Evolutionary conservation across 2,888 invertebrate genomes (phyloP), one percentile per base, ranked within the genome.

Genomic region (Sphinx pinastri): DNA sequence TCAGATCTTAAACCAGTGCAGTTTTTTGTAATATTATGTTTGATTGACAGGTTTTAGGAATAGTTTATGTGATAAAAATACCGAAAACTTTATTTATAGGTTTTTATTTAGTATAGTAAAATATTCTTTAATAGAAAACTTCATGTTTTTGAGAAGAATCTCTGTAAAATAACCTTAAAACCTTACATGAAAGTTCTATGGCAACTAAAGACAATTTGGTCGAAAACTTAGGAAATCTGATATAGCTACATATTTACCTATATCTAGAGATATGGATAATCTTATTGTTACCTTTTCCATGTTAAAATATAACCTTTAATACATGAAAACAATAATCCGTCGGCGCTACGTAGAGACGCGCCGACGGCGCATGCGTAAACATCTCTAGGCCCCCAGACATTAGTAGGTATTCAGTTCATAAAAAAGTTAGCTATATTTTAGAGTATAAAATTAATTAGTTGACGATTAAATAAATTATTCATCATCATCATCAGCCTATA

Each of bases 301-400:
- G 2, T 25, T 5, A 19, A 47, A 63, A 49, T 31, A 19, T 49
- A 12, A 19, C 13, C 5, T 6, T 4, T 63, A 49, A 63, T 49
- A 13, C 12, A 49, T 8, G 31, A 59, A 71, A 60, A 57, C 38
- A 45, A 25, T 49, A 13, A 67, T 47, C 68, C 71, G 71, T 31
- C 69, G 71, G 69, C 45, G 19, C n/a, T 31, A 13, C 16, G n/a
- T 16, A 57, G 19, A 25, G 52, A 45, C 67, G 71, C 38, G 55
- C 85, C 84, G 85, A 79, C 84, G 83, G 87, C 87, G 87, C 87
- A 87, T 86, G 87, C 87, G 87, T 71, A 8, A 74, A 74, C n/a
- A 70, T 16, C 5, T 59, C 49, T 59, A 59, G 7, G 25, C 7
- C 19, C 31, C 51, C 19, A 25, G 10, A 31, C 51, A 49, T 49